Evolutionary conservation across 2,888 invertebrate genomes (phyloP).

Genomic region (Brachypterus glaber): DNA sequence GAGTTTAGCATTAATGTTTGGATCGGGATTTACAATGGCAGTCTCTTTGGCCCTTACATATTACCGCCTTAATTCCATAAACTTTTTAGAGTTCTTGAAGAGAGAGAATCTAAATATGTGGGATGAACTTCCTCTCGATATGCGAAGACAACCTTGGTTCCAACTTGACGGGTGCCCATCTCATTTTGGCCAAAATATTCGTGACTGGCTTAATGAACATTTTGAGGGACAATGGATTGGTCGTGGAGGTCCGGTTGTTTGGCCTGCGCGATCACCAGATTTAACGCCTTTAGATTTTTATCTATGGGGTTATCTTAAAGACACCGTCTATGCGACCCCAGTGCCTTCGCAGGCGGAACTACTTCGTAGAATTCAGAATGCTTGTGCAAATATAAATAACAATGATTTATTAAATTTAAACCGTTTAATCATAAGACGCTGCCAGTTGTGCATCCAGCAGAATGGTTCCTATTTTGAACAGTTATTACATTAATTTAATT

Average conservation of each 20-base stretch:
- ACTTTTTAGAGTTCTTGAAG: background rate
- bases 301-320: background rate
- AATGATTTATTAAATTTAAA: slow-evolving; percentile 3
- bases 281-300: background rate
- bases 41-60: background rate
- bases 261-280: background rate
- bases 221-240: background rate
- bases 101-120: background rate
- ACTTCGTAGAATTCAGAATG: background rate
- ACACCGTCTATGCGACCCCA: no score
- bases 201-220: background rate
- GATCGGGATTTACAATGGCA: background rate
- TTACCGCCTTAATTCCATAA: background rate
- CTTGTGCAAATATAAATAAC: slow-evolving; percentile 4
- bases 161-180: background rate
- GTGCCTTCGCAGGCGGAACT: background rate
- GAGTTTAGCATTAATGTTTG: background rate
- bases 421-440: slow-evolving; percentile 3
- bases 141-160: slow-evolving; percentile 1
- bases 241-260: background rate
- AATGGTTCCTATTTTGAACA: slow-evolving; percentile 2
- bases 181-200: background rate
- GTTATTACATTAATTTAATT: no score
- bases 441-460: slow-evolving; percentile 4
- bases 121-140: background rate